Percentiles rank a stretch among this genome's conserved stretches.
Conservation (phyloP, 2,888 invertebrate species). For the Caenorhabditis drosophilae region DNA sequence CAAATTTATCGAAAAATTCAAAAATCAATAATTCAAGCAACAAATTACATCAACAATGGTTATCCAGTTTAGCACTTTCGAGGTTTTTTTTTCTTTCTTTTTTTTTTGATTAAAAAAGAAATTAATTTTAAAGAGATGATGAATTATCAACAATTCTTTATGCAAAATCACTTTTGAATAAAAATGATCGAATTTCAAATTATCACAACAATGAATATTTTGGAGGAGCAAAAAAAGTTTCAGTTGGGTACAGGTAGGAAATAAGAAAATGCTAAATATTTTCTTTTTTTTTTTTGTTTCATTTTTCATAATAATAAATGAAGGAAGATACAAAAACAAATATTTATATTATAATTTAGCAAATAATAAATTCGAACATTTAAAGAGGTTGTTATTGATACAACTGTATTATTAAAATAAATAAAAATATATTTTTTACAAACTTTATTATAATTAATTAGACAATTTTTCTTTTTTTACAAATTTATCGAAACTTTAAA, state of each 20-base stretch:
- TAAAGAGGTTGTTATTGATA: neutral
- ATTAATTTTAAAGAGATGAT: slow-evolving; percentile 51
- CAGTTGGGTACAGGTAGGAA: slow-evolving; percentile 24
- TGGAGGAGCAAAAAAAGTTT: slow-evolving; percentile 26
- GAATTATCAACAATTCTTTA: slow-evolving; percentile 60
- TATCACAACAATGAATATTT: slow-evolving; percentile 10
- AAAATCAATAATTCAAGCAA: slow-evolving; percentile 26
- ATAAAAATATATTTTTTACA: no score
- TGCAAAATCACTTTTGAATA: slow-evolving; percentile 49
- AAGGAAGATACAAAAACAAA: neutral
- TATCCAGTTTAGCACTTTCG: slow-evolving; percentile 32
- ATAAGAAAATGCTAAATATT: slow-evolving; percentile 8
- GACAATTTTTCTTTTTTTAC: neutral
- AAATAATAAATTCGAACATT: slow-evolving; percentile 7
- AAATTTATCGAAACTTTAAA: neutral
- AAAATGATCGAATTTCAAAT: neutral
- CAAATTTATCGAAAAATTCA: no score
- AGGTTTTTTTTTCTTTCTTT: no score
- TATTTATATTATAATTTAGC: neutral
- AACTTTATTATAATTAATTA: no score
- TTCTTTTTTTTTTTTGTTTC: slow-evolving; percentile 6
- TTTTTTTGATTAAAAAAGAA: no score
- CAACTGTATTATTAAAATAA: neutral
- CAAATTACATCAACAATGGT: slow-evolving; percentile 45
- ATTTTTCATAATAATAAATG: neutral